Evolutionary conservation across 2,888 invertebrate species (phyloP), one percentile per base, ranked within the genome.

Genomic region (Lasioglossum calceatum): DNA sequence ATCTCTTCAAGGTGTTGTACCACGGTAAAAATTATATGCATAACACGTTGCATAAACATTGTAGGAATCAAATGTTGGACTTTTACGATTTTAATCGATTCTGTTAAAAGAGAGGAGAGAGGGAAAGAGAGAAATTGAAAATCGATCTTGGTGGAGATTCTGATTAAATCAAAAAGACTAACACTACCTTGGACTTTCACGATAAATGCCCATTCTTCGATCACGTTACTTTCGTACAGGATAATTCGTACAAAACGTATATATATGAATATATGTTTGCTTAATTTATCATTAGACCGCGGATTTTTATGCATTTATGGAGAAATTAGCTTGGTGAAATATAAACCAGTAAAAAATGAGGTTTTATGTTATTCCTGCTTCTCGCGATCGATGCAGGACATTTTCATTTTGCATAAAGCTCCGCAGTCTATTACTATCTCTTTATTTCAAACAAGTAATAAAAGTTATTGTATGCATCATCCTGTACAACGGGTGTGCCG

Each of bases 101-200:
- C 76, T 83, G 81, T 83, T 83, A 79, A 72, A 79, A 32, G 32
- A 67, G 27, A 44, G 47, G 14, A 50, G 64, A 32, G 12, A 19
- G n/a, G 19, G n/a, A 47, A 32, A 58, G 39, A 77, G 50, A 73
- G 39, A n/a, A 58, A 70, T 77, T 61, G 42, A 10, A 73, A 77
- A 79, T 39, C 79, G 77, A 84, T 72, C 50, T 64, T 50, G 64
- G 50, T 54, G 32, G 61, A 78, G 39, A 77, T 75, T 75, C 81
- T 70, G 47, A 87, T 87, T 87, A 88, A 87, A 87, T 85, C 82
- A 83, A 87, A 47, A 86, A 85, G 71, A 80, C 72, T 84, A 84
- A 73, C 77, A 84, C 82, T 78, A 84, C 36, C 36, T 79, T 77
- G 47, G 50, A 75, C 70, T 79, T 88, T 87, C 27, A 70, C 72